Conservation (phyloP, 2,888 invertebrate genomes). For the Carpatolechia fugitivella region DNA sequence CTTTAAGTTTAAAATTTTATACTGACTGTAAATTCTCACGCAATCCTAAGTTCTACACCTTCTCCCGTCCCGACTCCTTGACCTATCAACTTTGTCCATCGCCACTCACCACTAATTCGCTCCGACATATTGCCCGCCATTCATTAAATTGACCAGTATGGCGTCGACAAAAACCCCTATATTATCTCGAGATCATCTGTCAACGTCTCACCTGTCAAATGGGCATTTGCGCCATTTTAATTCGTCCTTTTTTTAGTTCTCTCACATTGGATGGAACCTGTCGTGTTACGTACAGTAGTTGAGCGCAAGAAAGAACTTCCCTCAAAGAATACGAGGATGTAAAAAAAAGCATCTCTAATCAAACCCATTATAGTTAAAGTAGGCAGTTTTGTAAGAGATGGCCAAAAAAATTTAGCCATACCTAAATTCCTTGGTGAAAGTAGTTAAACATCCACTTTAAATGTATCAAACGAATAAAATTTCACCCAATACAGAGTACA, state of each 20-base stretch:
- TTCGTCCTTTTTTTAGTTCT: background rate
- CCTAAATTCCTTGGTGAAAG: too few relatives aligned
- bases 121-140: constrained; percentile 1
- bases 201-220: constrained; percentile 3
- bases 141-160: background rate
- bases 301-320: too few relatives aligned
- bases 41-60: background rate
- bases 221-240: constrained; percentile 6
- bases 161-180: background rate
- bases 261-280: background rate
- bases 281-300: background rate
- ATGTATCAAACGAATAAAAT: too few relatives aligned
- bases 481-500: too few relatives aligned
- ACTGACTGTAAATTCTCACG: too few relatives aligned
- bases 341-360: too few relatives aligned
- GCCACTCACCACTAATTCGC: constrained; percentile 1
- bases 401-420: too few relatives aligned
- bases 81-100: background rate
- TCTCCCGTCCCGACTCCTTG: background rate
- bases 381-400: too few relatives aligned
- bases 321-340: too few relatives aligned
- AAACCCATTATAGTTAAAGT: too few relatives aligned
- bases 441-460: too few relatives aligned
- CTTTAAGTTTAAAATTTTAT: too few relatives aligned
- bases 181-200: constrained; percentile 5